Base-by-base conservation (phyloP, 2,888 invertebrate genomes). In the Drosophila imparisetae region DNA sequence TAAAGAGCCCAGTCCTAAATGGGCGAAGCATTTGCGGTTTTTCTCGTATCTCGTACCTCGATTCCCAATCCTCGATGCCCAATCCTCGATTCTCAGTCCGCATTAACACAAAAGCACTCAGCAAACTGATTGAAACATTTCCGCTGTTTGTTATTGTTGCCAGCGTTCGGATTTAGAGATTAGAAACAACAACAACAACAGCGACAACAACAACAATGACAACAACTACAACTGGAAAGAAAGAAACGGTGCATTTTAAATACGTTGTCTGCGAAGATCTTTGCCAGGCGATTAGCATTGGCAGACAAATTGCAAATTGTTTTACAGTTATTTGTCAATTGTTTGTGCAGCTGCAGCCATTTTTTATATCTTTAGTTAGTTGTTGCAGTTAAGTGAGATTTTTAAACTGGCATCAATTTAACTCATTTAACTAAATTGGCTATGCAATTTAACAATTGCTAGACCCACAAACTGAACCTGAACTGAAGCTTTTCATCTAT, bases 91-190 rank as follows among this genome's bases (percentile, higher is more conserved):
- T 5, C 58, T 66, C 60, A 40, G 29, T 21, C 13, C 24, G 60
- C 65, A 78, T 81, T 83, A 55, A 57, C 57, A 86, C 86, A 86
- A 86, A 86, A 86, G 89, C 89, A 88, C 86, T 87, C 84, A 84
- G 61, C 78, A 52, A 75, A 76, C 74, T 73, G 81, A 78, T 80
- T 77, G 79, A 87, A 85, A 85, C 87, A 81, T 88, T 86, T 86
- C 86, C 86, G 86, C 72, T 86, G 70, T 78, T 79, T 83, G 78
- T 78, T 82, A 77, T 80, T 82, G 74, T 85, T 81, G 72, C 70
- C 75, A 72, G 75, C 71, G 79, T 64, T 67, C 75, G 83, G 86
- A 90, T 86, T 87, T 86, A 66, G 45, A 80, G 89, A 90, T 90
- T 90, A 90, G 45, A 64, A 32, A 40, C 49, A 30, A 24, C 11